These are phyloP conservation scores for Prinia subflava DNA, from an alignment of 2,113 vertebrate species.

Conservation along the genomic window DNA sequence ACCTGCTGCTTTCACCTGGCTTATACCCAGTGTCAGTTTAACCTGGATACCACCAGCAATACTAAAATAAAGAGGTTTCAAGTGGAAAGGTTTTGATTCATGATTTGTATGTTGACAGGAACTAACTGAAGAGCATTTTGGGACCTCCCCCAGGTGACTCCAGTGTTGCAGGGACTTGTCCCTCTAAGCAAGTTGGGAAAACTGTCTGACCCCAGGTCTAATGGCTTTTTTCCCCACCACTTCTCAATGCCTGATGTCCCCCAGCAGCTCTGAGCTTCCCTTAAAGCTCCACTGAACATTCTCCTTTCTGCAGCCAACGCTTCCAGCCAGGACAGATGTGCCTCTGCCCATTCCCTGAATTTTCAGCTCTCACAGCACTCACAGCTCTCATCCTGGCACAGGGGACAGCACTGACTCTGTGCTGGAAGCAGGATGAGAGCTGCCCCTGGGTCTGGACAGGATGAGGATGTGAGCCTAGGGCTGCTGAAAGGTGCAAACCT, in stretches of 20 bases:
- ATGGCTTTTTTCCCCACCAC: background rate
- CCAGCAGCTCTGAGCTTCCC: background rate
- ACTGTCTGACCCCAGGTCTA: background rate
- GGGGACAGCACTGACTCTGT: background rate
- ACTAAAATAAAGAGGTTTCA: background rate
- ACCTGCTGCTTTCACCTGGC: background rate
- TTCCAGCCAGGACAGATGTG: background rate
- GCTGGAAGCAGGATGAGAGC: background rate
- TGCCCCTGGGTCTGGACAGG: no score
- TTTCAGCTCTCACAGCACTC: background rate
- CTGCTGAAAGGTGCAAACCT: background rate
- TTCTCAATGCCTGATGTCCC: background rate
- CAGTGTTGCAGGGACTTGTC: background rate
- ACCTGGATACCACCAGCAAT: background rate
- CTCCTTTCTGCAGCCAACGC: background rate
- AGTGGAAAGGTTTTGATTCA: background rate
- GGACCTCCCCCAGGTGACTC: background rate
- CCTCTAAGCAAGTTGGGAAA: background rate
- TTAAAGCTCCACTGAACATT: background rate
- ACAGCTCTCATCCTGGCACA: background rate
- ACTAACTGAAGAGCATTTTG: background rate
- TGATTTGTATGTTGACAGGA: rapidly evolving
- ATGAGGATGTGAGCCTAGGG: background rate
- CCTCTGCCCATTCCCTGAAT: background rate
- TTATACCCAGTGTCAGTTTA: background rate